These are phyloP conservation scores for Stomorhina lunata DNA, from an alignment of 2,888 invertebrate species.

Conservation along the genomic window DNA sequence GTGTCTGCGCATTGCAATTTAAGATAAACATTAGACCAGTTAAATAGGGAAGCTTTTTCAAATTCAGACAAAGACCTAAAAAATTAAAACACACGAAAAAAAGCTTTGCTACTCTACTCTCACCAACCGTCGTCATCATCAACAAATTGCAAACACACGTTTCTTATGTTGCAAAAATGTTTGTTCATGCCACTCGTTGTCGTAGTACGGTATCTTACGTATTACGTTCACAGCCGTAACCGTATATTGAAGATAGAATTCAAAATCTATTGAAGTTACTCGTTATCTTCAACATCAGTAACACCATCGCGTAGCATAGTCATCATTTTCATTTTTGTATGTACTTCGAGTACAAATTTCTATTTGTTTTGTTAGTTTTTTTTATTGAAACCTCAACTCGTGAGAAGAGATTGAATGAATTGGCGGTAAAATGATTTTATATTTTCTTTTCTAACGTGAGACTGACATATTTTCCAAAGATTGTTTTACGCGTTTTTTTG, in stretches of 20 bases:
- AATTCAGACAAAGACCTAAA: background rate
- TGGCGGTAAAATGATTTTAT: conserved; percentile 17
- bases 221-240: too few relatives aligned
- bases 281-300: conserved; percentile 47
- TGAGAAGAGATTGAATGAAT: conserved; percentile 57
- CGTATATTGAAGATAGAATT: conserved; percentile 3
- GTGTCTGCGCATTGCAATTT: conserved; percentile 68
- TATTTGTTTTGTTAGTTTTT: conserved; percentile 35
- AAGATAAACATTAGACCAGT: conserved; percentile 68
- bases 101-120: conserved; percentile 44
- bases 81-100: conserved; percentile 19
- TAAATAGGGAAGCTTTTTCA: conserved; percentile 28
- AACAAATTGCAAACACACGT: conserved; percentile 68
- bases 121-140: too few relatives aligned
- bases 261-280: conserved; percentile 50
- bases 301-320: conserved; percentile 31
- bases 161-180: conserved; percentile 58
- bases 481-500: conserved; percentile 41
- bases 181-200: conserved; percentile 28
- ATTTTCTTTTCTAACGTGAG: conserved; percentile 47
- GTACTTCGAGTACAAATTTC: conserved; percentile 52
- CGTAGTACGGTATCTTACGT: conserved; percentile 16
- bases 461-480: conserved; percentile 48
- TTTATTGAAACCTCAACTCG: conserved; percentile 39
- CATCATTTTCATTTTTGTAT: background rate